These are phyloP conservation scores for Bolborhynchus lineola DNA, from an alignment of 2,113 vertebrate genomes.

Conservation along the genomic window DNA sequence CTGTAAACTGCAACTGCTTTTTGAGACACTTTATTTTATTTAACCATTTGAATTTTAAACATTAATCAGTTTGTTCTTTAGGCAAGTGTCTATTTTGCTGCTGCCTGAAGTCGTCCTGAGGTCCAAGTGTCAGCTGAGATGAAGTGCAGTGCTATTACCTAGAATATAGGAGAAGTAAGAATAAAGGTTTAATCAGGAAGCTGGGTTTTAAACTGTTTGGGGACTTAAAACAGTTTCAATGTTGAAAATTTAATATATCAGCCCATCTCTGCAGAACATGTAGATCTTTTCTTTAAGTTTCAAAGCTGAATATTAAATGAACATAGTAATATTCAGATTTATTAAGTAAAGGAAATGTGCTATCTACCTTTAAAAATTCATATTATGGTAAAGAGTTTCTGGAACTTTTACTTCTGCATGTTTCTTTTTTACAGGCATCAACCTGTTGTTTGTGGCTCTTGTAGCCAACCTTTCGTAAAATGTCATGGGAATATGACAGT, in stretches of 20 bases:
- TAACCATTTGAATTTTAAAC: neutral
- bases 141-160: neutral
- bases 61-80: neutral
- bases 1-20: neutral
- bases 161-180: neutral
- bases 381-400: neutral
- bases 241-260: neutral
- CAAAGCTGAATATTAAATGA: neutral
- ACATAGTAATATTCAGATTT: neutral
- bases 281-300: neutral
- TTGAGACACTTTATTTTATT: neutral
- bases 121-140: neutral
- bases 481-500: neutral
- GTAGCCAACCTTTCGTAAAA: neutral
- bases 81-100: neutral
- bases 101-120: neutral
- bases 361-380: neutral
- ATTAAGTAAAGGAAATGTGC: neutral
- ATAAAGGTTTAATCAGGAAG: neutral
- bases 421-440: fast-evolving
- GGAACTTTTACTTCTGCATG: neutral
- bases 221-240: neutral
- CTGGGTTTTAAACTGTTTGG: neutral
- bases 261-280: neutral
- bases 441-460: neutral